Conservation (phyloP, 2,888 invertebrate genomes). For the Xestobium rufovillosum region DNA sequence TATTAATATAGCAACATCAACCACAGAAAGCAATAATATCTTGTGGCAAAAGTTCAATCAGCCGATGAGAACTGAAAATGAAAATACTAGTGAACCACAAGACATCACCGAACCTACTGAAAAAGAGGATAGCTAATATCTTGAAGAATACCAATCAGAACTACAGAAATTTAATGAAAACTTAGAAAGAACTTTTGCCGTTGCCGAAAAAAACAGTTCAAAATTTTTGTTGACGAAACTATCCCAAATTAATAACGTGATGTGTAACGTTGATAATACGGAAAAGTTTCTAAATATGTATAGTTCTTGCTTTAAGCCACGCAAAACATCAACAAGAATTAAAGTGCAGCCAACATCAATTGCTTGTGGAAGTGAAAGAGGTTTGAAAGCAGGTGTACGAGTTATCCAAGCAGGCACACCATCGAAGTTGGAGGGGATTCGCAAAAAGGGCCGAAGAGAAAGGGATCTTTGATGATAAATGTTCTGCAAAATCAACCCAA, state of each 20-base stretch:
- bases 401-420: constrained; percentile 11
- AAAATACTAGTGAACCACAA: constrained; percentile 6
- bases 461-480: constrained; percentile 6
- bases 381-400: constrained; percentile 10
- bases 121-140: constrained; percentile 4
- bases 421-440: too few relatives aligned
- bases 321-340: too few relatives aligned
- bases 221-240: constrained; percentile 3
- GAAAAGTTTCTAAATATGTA: too few relatives aligned
- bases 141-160: constrained; percentile 7
- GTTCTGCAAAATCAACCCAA: constrained; percentile 7
- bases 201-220: constrained; percentile 5
- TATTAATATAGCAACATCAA: constrained; percentile 2
- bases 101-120: constrained; percentile 6
- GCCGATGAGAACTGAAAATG: constrained; percentile 4
- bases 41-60: constrained; percentile 2
- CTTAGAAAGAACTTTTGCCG: constrained; percentile 6
- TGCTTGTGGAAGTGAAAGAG: constrained; percentile 10
- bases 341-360: constrained; percentile 13
- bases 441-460: constrained; percentile 6
- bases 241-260: constrained; percentile 3
- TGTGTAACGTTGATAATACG: too few relatives aligned
- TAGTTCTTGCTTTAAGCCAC: too few relatives aligned
- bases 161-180: constrained; percentile 6
- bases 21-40: constrained; percentile 3